Evolutionary conservation across 64 coral and sea anemone genomes (phyloP), one percentile per base, ranked within the genome.

Genomic region (Dendrophyllia cribrosa): DNA sequence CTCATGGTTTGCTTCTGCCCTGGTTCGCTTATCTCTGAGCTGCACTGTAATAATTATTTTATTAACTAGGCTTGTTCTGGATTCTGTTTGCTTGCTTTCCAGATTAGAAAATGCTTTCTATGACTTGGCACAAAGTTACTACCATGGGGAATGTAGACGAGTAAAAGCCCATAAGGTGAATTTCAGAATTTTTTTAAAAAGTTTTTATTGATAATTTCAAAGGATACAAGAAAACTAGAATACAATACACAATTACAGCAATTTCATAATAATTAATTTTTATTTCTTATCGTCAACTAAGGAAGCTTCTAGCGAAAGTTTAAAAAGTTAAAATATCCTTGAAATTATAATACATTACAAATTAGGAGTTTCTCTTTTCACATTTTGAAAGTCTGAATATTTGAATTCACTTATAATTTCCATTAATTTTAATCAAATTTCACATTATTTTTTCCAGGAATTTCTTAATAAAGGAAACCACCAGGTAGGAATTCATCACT

Each of bases 51-150:
- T 34, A 34, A 34, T 1, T 34, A 0, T 34, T 34, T 34, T 34
- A 34, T 34, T 34, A 34, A 34, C 34, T 2, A 34, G 2, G 34
- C 34, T 34, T 34, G 34, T 34, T 34, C 34, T 34, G 34, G 2
- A 25, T 47, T 53, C 17, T 20, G 23, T 75, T 23, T 1, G 12
- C 17, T 34, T 34, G 34, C 34, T 34, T 34, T 75, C 50, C 20
- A 98, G 97, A 20, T 72, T 99, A 67, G 97, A 99, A 64, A 99
- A 95, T 94, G 97, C 97, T 59, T 99, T 99, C 53, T 96, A 99
- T 89, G 97, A 99, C 55, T 68, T 99, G 17, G 94, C 91, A 20
- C 97, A 99, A 76, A 99, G 94, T 72, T 99, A 99, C 26, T 99
- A 99, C 66, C 97, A 99, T 91, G 97, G 97, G 7, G 97, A 99